Evolutionary conservation across 1,140 invertebrate genomes (phyloP).

Genomic region (Psilanteris sp.): DNA sequence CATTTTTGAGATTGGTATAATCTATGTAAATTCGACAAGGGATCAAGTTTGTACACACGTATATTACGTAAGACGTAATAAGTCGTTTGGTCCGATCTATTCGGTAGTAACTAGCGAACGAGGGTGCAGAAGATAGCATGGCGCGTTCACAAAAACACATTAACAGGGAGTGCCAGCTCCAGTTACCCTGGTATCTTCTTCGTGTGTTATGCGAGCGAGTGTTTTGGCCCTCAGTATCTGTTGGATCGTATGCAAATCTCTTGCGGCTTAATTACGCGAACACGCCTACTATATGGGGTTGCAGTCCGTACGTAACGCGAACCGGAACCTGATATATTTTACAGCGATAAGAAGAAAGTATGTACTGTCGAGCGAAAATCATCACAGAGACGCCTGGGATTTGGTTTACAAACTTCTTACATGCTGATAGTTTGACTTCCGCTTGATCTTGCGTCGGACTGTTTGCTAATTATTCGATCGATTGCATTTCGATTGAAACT

Average conservation of each 20-base stretch:
- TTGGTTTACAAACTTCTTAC: slow-evolving; percentile 59
- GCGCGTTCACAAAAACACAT: slow-evolving; percentile 65
- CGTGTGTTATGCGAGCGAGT: slow-evolving; percentile 50
- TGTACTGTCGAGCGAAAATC: slow-evolving; percentile 46
- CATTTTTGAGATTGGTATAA: no score
- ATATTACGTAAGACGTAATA: slow-evolving; percentile 54
- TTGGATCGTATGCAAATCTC: slow-evolving; percentile 78
- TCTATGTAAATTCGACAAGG: slow-evolving; percentile 43
- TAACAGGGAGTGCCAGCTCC: slow-evolving; percentile 67
- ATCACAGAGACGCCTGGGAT: slow-evolving; percentile 39
- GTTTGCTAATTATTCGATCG: slow-evolving; percentile 62
- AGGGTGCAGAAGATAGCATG: slow-evolving; percentile 43
- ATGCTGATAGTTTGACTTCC: slow-evolving; percentile 42
- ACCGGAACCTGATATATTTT: slow-evolving; percentile 74
- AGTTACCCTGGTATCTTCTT: slow-evolving; percentile 69
- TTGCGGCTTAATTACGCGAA: slow-evolving; percentile 78
- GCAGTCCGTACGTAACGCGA: slow-evolving; percentile 72
- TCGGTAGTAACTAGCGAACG: slow-evolving; percentile 27
- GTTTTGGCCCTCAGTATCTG: slow-evolving; percentile 65
- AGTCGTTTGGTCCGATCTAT: slow-evolving; percentile 54
- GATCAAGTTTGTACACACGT: slow-evolving; percentile 39
- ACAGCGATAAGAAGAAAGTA: slow-evolving; percentile 72
- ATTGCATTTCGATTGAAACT: slow-evolving; percentile 57
- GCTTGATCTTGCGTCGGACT: slow-evolving; percentile 27
- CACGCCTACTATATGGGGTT: slow-evolving; percentile 73